These are phyloP conservation scores for Tachina grossa DNA, from an alignment of 2,888 invertebrate genomes.

Conservation along the genomic window DNA sequence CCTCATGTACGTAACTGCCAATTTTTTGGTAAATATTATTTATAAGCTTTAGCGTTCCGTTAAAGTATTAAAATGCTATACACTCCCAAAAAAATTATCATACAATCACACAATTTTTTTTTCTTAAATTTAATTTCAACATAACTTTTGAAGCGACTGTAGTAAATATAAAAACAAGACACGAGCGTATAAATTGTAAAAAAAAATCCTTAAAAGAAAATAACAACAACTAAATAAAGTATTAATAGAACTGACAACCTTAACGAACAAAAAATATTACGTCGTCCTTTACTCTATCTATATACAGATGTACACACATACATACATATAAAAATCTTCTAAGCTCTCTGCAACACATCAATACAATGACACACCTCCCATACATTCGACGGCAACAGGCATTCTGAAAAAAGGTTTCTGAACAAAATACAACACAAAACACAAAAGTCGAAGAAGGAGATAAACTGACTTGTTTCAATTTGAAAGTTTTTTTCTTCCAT, in stretches of 20 bases:
- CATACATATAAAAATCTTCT: background rate
- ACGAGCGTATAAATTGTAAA: background rate
- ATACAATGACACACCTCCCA: background rate
- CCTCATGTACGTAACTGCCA: too few relatives aligned
- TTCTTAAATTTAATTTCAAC: background rate
- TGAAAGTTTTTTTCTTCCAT: background rate
- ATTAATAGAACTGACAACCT: background rate
- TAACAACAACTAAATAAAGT: background rate
- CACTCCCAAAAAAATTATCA: background rate
- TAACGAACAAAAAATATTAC: background rate
- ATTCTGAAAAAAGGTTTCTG: background rate
- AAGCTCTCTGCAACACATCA: background rate
- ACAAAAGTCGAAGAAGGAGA: background rate
- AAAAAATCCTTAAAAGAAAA: background rate
- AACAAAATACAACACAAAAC: background rate
- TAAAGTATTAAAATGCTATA: too few relatives aligned
- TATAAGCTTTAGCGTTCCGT: too few relatives aligned
- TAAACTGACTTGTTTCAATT: constrained; percentile 3
- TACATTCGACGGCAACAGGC: background rate
- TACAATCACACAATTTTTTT: background rate
- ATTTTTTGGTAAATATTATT: too few relatives aligned
- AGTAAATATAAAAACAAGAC: background rate
- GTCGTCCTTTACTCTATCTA: background rate
- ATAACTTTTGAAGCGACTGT: background rate
- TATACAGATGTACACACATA: background rate